These are phyloP conservation scores for Danio albolineatus DNA, from an alignment of 2,797 vertebrate genomes.

Conservation along the genomic window DNA sequence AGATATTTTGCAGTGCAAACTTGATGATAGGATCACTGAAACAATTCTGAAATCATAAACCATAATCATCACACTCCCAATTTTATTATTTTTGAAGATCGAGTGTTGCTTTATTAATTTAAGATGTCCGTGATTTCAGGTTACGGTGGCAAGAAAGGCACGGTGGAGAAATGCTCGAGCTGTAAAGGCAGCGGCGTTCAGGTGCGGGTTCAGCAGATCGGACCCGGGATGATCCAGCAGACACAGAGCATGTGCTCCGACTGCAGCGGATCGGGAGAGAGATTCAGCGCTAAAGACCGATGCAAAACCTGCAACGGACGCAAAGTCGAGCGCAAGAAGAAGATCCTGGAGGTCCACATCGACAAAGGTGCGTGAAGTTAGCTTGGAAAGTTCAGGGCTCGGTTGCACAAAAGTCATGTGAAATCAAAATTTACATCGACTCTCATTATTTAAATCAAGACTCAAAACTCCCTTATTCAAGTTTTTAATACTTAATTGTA, in stretches of 20 bases:
- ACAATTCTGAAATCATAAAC: too few relatives aligned
- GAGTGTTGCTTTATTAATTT: neutral
- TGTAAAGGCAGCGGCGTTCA: conserved; percentile 95
- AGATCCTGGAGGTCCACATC: conserved; percentile 94
- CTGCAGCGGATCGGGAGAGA: conserved; percentile 94
- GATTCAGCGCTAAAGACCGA: conserved; percentile 90
- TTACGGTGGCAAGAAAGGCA: conserved; percentile 92
- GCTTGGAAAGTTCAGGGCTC: too few relatives aligned
- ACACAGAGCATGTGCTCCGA: conserved; percentile 93
- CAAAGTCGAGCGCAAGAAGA: conserved; percentile 94
- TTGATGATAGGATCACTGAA: too few relatives aligned
- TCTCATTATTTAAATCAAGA: too few relatives aligned
- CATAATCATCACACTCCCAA: too few relatives aligned
- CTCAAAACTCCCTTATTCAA: too few relatives aligned
- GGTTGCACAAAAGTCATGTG: too few relatives aligned
- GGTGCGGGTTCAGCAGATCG: conserved; percentile 91
- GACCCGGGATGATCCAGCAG: conserved; percentile 97
- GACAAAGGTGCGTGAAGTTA: conserved; percentile 80
- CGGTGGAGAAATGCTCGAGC: conserved; percentile 88
- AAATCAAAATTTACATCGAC: too few relatives aligned
- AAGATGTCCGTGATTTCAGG: conserved; percentile 70
- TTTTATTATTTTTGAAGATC: neutral
- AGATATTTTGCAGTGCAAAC: too few relatives aligned
- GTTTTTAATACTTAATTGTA: too few relatives aligned
- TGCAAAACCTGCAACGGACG: conserved; percentile 91